Percentiles rank a stretch among this genome's conserved stretches.
Evolutionary conservation across 2,797 vertebrate genomes (phyloP).

Genomic region (Enoplosus armatus): DNA sequence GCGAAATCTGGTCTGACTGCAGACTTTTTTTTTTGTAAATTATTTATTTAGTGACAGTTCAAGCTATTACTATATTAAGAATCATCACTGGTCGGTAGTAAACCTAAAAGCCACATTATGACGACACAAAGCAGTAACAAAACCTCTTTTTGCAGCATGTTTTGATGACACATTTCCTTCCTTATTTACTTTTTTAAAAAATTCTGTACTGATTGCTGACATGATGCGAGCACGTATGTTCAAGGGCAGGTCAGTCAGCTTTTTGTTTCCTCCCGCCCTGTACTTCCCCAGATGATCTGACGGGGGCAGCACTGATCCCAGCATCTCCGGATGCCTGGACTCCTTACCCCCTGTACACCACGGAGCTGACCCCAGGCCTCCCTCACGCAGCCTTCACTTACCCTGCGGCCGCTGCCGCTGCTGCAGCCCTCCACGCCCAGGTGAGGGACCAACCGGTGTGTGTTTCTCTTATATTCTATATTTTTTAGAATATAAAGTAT

Average conservation of each 20-base stretch:
- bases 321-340: conserved; percentile 97
- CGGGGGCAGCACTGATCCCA: conserved; percentile 96
- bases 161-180: conserved; percentile 2
- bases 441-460: conserved; percentile 88
- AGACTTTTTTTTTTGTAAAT: neutral
- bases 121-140: neutral
- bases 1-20: conserved; percentile 31
- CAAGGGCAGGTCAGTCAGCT: conserved; percentile 47
- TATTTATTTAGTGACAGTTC: neutral
- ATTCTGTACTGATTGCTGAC: neutral
- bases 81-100: neutral
- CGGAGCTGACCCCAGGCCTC: conserved; percentile 95
- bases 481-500: neutral
- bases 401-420: conserved; percentile 92
- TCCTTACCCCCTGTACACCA: conserved; percentile 97
- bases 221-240: neutral
- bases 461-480: conserved; percentile 45
- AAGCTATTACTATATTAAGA: neutral
- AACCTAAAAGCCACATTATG: conserved; percentile 11
- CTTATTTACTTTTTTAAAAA: too few relatives aligned
- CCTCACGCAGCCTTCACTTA: conserved; percentile 97
- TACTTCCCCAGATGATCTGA: conserved; percentile 92
- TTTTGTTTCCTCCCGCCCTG: conserved; percentile 48
- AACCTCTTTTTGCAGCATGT: neutral
- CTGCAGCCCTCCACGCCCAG: conserved; percentile 96